Evolutionary conservation across 2,888 invertebrate species (phyloP).

Genomic region (Chymomyza fuscimana): DNA sequence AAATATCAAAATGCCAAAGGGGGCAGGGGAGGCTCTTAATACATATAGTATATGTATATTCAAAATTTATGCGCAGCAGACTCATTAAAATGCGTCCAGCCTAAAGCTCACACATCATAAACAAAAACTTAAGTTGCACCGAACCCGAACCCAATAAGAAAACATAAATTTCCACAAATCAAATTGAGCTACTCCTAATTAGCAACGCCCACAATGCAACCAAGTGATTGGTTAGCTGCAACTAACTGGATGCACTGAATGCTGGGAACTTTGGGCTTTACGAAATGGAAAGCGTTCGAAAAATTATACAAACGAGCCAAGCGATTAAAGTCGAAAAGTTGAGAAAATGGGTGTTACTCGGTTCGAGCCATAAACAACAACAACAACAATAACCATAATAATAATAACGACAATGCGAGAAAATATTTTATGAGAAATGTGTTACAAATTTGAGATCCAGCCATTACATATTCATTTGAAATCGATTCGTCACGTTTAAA

Average conservation of each 20-base stretch:
- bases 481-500: slow-evolving; percentile 71
- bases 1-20: background rate
- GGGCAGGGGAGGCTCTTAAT: too few species aligned
- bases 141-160: background rate
- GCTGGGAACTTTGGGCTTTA: background rate
- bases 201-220: slow-evolving; percentile 64
- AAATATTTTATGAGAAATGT: slow-evolving; percentile 38
- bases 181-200: slow-evolving; percentile 68
- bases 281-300: slow-evolving; percentile 64
- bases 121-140: slow-evolving; percentile 32
- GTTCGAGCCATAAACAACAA: slow-evolving; percentile 53
- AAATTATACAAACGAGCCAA: slow-evolving; percentile 53
- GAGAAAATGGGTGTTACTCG: slow-evolving; percentile 67
- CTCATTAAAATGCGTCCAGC: background rate
- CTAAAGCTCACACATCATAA: slow-evolving; percentile 63
- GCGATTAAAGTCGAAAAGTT: slow-evolving; percentile 68
- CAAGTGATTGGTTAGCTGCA: slow-evolving; percentile 45
- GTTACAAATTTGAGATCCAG: slow-evolving; percentile 46
- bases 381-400: slow-evolving; percentile 4
- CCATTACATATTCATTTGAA: slow-evolving; percentile 33
- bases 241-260: background rate
- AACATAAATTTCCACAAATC: slow-evolving; percentile 73
- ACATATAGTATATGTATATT: too few species aligned
- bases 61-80: background rate
- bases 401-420: background rate